Percentiles rank a stretch among this genome's conserved stretches.
Conservation (phyloP, 2,888 invertebrate species). For the Sipha maydis region DNA sequence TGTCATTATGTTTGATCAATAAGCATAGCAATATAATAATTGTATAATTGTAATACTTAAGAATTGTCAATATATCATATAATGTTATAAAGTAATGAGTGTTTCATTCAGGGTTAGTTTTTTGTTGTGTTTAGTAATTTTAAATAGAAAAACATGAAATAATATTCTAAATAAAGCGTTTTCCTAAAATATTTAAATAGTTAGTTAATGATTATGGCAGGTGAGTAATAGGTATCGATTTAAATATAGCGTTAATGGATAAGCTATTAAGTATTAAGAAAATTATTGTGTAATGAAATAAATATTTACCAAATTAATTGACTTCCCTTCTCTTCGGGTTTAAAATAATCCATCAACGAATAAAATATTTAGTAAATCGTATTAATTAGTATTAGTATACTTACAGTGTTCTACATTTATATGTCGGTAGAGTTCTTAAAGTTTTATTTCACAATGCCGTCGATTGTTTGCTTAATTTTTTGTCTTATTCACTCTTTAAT, state of each 20-base stretch:
- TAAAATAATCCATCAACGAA: neutral
- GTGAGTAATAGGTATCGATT: too few species aligned
- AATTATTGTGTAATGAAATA: neutral
- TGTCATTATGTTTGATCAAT: too few species aligned
- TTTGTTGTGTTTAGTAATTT: too few species aligned
- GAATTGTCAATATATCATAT: too few species aligned
- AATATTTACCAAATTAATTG: neutral
- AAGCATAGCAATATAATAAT: too few species aligned
- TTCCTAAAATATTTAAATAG: too few species aligned
- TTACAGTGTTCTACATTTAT: neutral
- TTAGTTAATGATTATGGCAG: too few species aligned
- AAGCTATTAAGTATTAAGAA: neutral
- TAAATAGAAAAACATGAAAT: too few species aligned
- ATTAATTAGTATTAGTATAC: constrained; percentile 5
- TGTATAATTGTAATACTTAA: too few species aligned
- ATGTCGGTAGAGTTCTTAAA: neutral
- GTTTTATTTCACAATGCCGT: constrained; percentile 9
- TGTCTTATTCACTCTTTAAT: neutral
- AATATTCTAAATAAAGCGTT: too few species aligned
- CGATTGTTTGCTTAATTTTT: constrained; percentile 1
- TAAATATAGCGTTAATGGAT: neutral
- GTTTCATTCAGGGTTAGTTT: too few species aligned
- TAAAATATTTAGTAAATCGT: neutral
- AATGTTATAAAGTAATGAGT: too few species aligned
- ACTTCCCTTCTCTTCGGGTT: neutral